A percentile compares a stretch with the other conserved stretches of the same genome.
Evolutionary conservation across 64 coral and sea anemone genomes (phyloP).

Genomic region (Actinia tenebrosa): DNA sequence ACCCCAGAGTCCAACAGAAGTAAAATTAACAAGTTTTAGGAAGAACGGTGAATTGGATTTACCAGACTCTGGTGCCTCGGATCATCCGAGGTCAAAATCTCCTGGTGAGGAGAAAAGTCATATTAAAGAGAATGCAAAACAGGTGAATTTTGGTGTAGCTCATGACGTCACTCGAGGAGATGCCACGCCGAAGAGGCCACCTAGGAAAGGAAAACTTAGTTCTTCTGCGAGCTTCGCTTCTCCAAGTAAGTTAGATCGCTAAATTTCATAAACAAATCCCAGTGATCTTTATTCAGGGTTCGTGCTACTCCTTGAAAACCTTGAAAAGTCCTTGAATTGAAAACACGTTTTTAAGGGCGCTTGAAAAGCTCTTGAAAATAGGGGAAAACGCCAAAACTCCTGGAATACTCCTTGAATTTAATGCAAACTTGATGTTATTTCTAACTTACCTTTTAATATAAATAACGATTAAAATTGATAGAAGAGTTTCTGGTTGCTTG

Average conservation of each 20-base stretch:
- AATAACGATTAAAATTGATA: too few species aligned
- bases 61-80: background rate
- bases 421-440: too few species aligned
- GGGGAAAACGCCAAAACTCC: too few species aligned
- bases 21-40: background rate
- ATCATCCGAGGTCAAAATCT: background rate
- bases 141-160: background rate
- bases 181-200: slow-evolving; percentile 5
- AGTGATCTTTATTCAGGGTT: too few species aligned
- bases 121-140: background rate
- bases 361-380: too few species aligned
- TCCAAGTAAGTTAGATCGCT: background rate
- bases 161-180: background rate
- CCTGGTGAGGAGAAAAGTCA: background rate
- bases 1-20: background rate
- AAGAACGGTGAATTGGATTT: background rate
- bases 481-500: too few species aligned
- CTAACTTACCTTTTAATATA: too few species aligned
- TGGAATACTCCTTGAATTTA: too few species aligned
- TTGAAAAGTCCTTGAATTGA: too few species aligned
- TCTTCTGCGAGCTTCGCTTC: background rate
- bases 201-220: slow-evolving; percentile 9
- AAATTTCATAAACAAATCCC: too few species aligned
- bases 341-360: too few species aligned
- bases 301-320: too few species aligned